Conservation (phyloP, 1,140 invertebrate species). For the Neoseiulus cucumeris region DNA sequence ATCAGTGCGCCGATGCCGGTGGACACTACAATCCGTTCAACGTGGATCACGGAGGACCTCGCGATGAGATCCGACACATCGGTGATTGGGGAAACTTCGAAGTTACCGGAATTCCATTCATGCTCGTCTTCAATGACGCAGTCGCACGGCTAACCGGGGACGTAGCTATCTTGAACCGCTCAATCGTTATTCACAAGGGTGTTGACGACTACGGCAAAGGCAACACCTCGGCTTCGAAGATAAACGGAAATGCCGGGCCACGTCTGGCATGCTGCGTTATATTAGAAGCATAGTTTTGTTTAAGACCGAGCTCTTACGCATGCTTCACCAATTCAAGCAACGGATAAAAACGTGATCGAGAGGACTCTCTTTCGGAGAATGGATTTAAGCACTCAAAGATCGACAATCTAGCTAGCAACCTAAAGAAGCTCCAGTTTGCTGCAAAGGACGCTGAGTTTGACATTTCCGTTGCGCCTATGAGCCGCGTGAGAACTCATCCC, state of each 20-base stretch:
- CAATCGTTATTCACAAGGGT: slow-evolving; percentile 30
- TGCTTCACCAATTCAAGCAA: too few species aligned
- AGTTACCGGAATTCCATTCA: slow-evolving; percentile 17
- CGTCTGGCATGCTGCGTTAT: slow-evolving; percentile 34
- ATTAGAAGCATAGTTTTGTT: not conserved
- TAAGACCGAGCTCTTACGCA: too few species aligned
- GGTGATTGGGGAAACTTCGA: slow-evolving; percentile 33
- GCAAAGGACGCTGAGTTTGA: too few species aligned
- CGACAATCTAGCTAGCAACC: too few species aligned
- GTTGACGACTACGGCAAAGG: slow-evolving; percentile 35
- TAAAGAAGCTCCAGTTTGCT: too few species aligned
- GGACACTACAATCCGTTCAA: slow-evolving; percentile 29
- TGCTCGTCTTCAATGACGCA: slow-evolving; percentile 1
- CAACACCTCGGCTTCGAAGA: slow-evolving; percentile 28
- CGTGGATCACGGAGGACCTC: slow-evolving; percentile 31
- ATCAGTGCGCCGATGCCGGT: slow-evolving; percentile 29
- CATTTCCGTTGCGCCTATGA: too few species aligned
- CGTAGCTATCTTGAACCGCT: slow-evolving; percentile 34
- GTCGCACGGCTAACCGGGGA: slow-evolving; percentile 22
- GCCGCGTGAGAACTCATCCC: too few species aligned
- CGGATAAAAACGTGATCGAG: too few species aligned
- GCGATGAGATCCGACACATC: slow-evolving; percentile 31
- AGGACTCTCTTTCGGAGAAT: too few species aligned
- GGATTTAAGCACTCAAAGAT: too few species aligned
- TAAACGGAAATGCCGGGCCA: slow-evolving; percentile 35